Evolutionary conservation across 92 coral and sea anemone species (phyloP).

Genomic region (Meandrina meandrites): DNA sequence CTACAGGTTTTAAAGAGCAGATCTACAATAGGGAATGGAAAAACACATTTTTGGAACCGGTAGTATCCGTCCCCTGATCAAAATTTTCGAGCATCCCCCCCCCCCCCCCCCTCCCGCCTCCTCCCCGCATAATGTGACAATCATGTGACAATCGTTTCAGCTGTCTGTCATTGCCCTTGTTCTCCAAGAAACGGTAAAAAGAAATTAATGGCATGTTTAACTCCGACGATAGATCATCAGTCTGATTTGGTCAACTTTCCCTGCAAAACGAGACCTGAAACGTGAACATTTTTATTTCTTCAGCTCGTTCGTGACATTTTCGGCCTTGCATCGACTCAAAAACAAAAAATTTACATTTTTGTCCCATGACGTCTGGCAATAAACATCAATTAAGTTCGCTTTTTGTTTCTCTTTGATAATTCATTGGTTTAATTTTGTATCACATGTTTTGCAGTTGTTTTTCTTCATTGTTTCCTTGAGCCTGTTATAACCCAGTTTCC

Average conservation of each 20-base stretch:
- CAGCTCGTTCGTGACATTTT: background rate
- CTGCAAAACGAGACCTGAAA: background rate
- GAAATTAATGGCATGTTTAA: background rate
- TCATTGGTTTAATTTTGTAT: background rate
- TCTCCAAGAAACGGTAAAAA: too few species aligned
- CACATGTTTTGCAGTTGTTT: background rate
- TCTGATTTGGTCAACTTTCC: background rate
- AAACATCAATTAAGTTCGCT: background rate
- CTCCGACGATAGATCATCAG: background rate
- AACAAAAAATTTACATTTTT: background rate
- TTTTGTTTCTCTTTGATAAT: background rate
- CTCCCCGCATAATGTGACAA: too few species aligned
- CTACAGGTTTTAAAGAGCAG: too few species aligned
- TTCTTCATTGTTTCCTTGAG: background rate
- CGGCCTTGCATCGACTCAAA: background rate
- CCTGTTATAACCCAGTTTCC: constrained; percentile 7
- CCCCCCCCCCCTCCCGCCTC: too few species aligned
- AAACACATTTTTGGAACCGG: too few species aligned
- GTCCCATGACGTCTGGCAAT: background rate
- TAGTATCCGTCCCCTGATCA: too few species aligned
- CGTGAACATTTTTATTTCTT: background rate
- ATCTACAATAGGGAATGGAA: too few species aligned
- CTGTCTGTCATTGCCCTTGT: too few species aligned
- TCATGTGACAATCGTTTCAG: too few species aligned
- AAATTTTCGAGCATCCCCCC: too few species aligned